phyloP scores from a whole-genome alignment of 30 jellyfish, hydroid and myxozoan species.

The Nemopilema nomurai region DNA sequence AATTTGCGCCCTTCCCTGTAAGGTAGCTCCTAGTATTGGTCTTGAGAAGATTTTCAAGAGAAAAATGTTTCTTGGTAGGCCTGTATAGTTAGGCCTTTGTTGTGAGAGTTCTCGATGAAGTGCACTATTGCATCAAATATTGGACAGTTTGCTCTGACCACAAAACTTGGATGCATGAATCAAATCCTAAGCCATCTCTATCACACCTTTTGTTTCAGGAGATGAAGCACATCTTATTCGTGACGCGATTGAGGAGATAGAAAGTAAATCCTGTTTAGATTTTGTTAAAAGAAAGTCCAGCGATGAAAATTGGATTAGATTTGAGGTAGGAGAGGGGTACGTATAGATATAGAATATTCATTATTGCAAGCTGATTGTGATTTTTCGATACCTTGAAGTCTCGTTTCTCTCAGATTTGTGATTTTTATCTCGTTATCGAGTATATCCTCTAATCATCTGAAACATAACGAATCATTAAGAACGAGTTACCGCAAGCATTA shows the following conservation, averaged over 20 bases:
- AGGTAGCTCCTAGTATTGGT: no score
- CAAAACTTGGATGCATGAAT: neutral
- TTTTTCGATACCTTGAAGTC: no score
- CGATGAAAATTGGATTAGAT: slow-evolving; percentile 62
- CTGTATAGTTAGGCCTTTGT: no score
- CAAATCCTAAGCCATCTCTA: neutral
- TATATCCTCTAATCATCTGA: no score
- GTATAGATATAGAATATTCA: neutral
- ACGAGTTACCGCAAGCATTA: no score
- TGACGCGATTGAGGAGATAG: slow-evolving; percentile 61
- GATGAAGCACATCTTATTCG: slow-evolving; percentile 18
- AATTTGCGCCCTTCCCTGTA: no score
- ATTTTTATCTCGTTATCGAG: no score
- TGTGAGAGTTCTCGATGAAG: no score
- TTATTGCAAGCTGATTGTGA: neutral
- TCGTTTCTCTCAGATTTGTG: no score
- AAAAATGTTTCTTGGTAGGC: no score
- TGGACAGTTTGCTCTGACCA: neutral
- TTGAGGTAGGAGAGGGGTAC: slow-evolving; percentile 72
- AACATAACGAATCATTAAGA: no score
- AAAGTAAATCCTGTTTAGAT: slow-evolving; percentile 47
- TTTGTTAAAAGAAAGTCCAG: slow-evolving; percentile 23
- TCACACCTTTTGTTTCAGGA: slow-evolving; percentile 20
- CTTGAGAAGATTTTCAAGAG: no score
- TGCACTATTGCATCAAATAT: neutral